A percentile compares a stretch with the other conserved stretches of the same genome.
Conservation (phyloP, 2,113 vertebrate genomes). For the Cranoglanis bouderius region DNA sequence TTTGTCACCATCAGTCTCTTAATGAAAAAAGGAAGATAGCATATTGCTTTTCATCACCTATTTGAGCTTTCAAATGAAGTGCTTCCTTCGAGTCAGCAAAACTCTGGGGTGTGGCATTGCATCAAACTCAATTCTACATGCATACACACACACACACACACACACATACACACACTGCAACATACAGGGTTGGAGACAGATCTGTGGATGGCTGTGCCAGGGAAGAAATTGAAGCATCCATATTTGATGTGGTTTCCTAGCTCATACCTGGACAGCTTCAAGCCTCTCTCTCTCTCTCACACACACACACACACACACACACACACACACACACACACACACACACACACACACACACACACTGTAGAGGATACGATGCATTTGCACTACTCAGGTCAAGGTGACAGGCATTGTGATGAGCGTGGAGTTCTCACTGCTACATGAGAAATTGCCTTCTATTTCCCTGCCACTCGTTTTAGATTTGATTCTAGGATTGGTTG, state of each 20-base stretch:
- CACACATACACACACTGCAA: constrained; percentile 27
- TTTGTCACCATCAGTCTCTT: constrained; percentile 38
- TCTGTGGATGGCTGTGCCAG: background rate
- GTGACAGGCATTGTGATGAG: background rate
- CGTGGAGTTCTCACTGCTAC: constrained; percentile 19
- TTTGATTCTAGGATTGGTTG: background rate
- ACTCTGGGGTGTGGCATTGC: constrained; percentile 34
- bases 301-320: constrained; percentile 15
- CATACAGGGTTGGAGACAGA: background rate
- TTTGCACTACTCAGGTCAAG: background rate
- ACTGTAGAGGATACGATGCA: background rate
- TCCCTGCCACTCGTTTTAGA: background rate
- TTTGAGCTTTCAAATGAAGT: constrained; percentile 44
- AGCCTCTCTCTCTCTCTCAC: background rate
- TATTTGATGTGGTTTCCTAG: constrained; percentile 62
- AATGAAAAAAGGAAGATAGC: constrained; percentile 56
- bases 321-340: background rate
- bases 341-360: background rate
- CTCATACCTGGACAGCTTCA: constrained; percentile 38
- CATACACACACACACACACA: constrained; percentile 4
- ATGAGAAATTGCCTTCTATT: background rate
- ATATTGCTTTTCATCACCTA: constrained; percentile 53
- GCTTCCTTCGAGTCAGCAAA: constrained; percentile 48
- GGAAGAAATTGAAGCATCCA: constrained; percentile 64
- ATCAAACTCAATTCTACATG: background rate